These are phyloP conservation scores for Rhinopomastus cyanomelas DNA, from an alignment of 2,113 vertebrate species.

Conservation along the genomic window DNA sequence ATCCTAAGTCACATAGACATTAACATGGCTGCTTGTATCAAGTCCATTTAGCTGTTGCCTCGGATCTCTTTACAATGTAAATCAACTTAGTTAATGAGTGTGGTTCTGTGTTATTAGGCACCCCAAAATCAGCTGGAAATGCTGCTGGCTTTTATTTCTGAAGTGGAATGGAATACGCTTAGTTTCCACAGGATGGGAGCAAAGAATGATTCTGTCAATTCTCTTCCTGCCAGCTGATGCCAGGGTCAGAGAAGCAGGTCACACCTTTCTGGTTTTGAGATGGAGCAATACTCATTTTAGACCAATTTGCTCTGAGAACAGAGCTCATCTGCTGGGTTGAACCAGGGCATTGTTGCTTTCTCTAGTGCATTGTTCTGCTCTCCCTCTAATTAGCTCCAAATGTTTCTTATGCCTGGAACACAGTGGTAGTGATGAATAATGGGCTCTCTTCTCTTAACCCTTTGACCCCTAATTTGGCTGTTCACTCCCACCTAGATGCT, in stretches of 20 bases:
- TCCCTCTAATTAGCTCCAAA: constrained; percentile 65
- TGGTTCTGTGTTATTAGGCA: constrained; percentile 16
- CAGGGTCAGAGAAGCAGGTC: constrained; percentile 59
- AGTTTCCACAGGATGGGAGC: neutral
- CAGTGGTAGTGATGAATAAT: constrained; percentile 58
- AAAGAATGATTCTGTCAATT: constrained; percentile 43
- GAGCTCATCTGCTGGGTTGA: constrained; percentile 66
- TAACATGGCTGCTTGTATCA: neutral
- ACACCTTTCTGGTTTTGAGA: constrained; percentile 62
- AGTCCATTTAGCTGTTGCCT: neutral
- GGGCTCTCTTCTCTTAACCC: constrained; percentile 62
- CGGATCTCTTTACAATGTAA: constrained; percentile 11
- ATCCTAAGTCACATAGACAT: neutral
- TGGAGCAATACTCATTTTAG: constrained; percentile 65
- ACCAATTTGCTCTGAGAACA: constrained; percentile 62
- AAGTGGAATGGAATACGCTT: constrained; percentile 20
- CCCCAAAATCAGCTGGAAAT: constrained; percentile 17
- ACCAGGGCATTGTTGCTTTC: constrained; percentile 63
- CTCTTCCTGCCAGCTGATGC: constrained; percentile 59
- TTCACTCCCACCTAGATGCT: constrained; percentile 43
- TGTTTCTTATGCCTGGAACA: constrained; percentile 63
- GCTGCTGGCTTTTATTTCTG: constrained; percentile 45
- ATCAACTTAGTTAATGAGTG: neutral
- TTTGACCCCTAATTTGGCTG: constrained; percentile 27
- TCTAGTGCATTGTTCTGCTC: constrained; percentile 67